These are phyloP conservation scores for Rhagium mordax DNA, from an alignment of 2,888 invertebrate genomes.

Conservation along the genomic window DNA sequence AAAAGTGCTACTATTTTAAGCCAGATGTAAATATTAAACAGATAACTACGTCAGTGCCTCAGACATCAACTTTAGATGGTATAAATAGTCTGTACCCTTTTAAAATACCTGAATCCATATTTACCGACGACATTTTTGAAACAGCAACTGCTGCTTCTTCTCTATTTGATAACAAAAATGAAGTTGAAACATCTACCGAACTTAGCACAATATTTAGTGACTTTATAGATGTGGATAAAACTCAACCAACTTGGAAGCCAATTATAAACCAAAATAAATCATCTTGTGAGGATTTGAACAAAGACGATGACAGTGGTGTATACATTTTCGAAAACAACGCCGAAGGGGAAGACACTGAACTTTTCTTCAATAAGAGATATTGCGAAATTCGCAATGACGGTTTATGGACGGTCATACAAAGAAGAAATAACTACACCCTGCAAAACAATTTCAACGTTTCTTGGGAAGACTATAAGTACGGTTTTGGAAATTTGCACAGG, in stretches of 20 bases:
- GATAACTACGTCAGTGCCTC: background rate
- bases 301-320: slow-evolving; percentile 67
- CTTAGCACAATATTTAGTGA: background rate
- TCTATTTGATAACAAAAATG: background rate
- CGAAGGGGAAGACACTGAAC: slow-evolving; percentile 55
- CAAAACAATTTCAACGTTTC: slow-evolving; percentile 72
- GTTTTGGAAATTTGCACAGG: slow-evolving; percentile 72
- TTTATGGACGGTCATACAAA: slow-evolving; percentile 74
- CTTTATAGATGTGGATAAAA: background rate
- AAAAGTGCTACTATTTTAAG: slow-evolving; percentile 15
- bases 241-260: slow-evolving; percentile 40
- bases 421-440: slow-evolving; percentile 66
- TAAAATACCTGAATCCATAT: background rate
- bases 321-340: slow-evolving; percentile 62
- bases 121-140: slow-evolving; percentile 8
- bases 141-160: background rate
- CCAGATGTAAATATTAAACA: background rate
- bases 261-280: slow-evolving; percentile 53
- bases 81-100: background rate
- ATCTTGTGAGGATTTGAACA: slow-evolving; percentile 68
- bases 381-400: slow-evolving; percentile 71
- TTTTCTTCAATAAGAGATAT: slow-evolving; percentile 69
- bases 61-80: background rate
- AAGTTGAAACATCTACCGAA: background rate
- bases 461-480: slow-evolving; percentile 74